Evolutionary conservation across 2,888 invertebrate genomes (phyloP).

Genomic region (Fissipunctia ypsillon): DNA sequence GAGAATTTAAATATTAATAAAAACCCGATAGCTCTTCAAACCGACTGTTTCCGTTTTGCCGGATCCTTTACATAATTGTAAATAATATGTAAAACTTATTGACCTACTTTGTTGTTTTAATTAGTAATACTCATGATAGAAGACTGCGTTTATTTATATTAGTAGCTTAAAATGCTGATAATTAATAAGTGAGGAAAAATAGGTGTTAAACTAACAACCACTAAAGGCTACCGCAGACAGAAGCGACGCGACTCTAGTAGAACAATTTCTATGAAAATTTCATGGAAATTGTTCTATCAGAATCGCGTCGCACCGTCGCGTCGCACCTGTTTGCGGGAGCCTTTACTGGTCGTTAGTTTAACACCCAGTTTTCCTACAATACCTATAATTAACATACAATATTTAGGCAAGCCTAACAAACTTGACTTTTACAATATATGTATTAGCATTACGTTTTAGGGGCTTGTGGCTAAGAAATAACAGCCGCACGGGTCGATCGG

Average conservation of each 20-base stretch:
- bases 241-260: too few species aligned
- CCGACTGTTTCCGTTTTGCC: slow-evolving; percentile 65
- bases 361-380: too few species aligned
- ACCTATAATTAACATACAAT: too few species aligned
- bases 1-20: slow-evolving; percentile 77
- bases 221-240: too few species aligned
- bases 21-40: slow-evolving; percentile 40
- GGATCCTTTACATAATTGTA: slow-evolving; percentile 58
- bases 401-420: neutral
- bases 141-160: neutral
- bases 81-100: slow-evolving; percentile 43
- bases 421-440: neutral
- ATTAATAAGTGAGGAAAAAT: neutral
- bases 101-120: slow-evolving; percentile 43
- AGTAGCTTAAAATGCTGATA: neutral
- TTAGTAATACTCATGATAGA: neutral
- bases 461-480: too few species aligned
- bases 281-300: too few species aligned
- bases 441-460: neutral
- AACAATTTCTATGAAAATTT: too few species aligned
- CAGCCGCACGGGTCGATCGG: too few species aligned
- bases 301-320: too few species aligned
- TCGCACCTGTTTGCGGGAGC: too few species aligned
- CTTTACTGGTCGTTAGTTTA: too few species aligned
- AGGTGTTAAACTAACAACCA: neutral